A percentile compares a stretch with the other conserved stretches of the same genome.
phyloP scores from a whole-genome alignment of 2,113 vertebrate species.

The Motacilla alba region DNA sequence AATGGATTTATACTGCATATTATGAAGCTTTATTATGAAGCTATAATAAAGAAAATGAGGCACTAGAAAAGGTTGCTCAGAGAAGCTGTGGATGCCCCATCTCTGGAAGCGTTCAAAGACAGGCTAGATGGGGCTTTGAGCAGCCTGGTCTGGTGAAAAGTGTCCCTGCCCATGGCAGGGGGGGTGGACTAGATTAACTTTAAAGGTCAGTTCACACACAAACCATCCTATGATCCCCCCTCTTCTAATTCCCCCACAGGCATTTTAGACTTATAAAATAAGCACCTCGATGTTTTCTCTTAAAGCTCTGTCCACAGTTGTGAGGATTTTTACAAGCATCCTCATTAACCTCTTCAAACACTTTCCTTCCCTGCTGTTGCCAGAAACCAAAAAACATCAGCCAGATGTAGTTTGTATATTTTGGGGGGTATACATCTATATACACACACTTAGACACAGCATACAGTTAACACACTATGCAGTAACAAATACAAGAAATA shows the following conservation, averaged over 20 bases:
- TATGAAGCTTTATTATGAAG: neutral
- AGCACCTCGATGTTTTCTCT: neutral
- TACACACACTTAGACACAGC: neutral
- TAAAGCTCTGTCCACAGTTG: neutral
- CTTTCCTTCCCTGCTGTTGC: neutral
- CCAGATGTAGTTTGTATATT: neutral
- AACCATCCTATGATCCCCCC: neutral
- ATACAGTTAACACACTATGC: neutral
- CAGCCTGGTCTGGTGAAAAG: neutral
- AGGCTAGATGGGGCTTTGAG: accelerated
- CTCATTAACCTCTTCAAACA: neutral
- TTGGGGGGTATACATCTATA: accelerated
- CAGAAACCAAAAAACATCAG: neutral
- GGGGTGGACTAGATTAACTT: neutral
- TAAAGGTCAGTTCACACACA: neutral
- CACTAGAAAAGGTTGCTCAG: neutral
- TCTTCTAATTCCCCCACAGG: neutral
- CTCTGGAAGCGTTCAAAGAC: neutral
- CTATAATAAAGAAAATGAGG: neutral
- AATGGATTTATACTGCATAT: neutral
- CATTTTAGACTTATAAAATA: neutral
- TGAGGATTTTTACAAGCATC: neutral
- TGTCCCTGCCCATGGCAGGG: neutral
- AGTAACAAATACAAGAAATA: neutral
- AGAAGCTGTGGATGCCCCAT: neutral